Base-by-base conservation (phyloP, 2,113 vertebrate species). In the Phylloscopus trochiloides region DNA sequence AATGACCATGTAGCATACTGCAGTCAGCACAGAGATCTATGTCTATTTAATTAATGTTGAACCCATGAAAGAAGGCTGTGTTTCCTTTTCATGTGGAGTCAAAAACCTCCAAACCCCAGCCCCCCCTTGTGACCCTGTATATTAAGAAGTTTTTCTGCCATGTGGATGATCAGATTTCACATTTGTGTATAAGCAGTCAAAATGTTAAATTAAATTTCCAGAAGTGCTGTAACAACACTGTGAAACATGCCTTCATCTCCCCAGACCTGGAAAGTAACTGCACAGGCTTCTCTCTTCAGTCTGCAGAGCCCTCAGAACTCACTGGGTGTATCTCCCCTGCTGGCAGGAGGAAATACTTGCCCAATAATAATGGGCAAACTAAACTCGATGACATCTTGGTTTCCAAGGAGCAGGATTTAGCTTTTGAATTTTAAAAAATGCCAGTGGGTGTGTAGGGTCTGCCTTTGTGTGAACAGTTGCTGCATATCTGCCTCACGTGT, bases 31-130 rank as follows among this genome's bases (percentile, higher is more conserved):
- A 59, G 61, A 70, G 45, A 77, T 58, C 50, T 34, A 3, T 54
- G 50, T 31, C 5, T 63, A 42, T 84, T 74, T 95, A 73, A 91
- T 84, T 88, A 65, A 86, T 26, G 29, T 36, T 47, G 58, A 92
- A 67, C 24, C 15, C 10, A 4, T 25, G 55, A 86, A 90, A 48
- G 43, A 74, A 74, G 7, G 25, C 20, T 66, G 52, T 34, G 28
- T 57, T 75, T 59, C 29, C 45, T 72, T 72, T 80, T 50, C 25
- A 42, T 4, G 15, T 48, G 38, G 40, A 70, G 18, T 43, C 57
- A 63, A 29, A 48, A 31, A 12, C 0, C 0, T 15, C 13, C 15
- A 42, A 29, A 42, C 7, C 45, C 11, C 9, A 22, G 14, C 7
- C 21, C 7, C 26, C 0, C 20, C 7, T 14, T 63, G 81, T 88